Base-by-base conservation (phyloP, 2,797 vertebrate genomes). In the Schizothorax lantsangensis region DNA sequence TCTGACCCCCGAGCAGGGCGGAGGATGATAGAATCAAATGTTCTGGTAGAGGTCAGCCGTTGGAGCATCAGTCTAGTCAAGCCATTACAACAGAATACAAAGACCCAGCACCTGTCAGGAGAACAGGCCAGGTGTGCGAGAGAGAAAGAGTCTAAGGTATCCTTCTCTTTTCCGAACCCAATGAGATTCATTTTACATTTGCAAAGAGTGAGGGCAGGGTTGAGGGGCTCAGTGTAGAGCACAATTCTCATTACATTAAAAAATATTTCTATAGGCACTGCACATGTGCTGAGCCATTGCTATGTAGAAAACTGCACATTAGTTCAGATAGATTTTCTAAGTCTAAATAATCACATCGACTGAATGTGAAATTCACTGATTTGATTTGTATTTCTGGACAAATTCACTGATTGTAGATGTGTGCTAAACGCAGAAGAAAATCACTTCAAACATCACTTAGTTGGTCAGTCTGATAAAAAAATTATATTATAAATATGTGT, bases 21-120 rank as follows among this genome's bases (percentile, higher is more conserved):
- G 84, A 52, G 74, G 92, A 95, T 96, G 97, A 98, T 97, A 96
- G 96, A 97, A 97, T 97, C 97, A 97, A 96, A 96, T 95, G 95
- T 95, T 93, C 95, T 97, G 91, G 95, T 93, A 93, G 91, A 89
- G 93, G 96, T 97, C 94, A 95, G 95, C 95, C 95, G 95, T 94
- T 89, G 95, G 94, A 96, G 96, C 95, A 97, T 99, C 95, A 94
- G 95, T 98, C 96, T 96, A 90, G 94, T 94, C 93, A 91, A 94
- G 95, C 92, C 93, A 93, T 92, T 95, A 95, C 92, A 90, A 88
- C 87, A 75, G 88, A 93, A 85, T 85, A 78, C 49, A 84, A 87
- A 79, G 86, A 87, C 62, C 78, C 84, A 43, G 40, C 40, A 43
- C 40, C 40, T 43, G 40, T 43, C 40, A 92, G 90, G 86, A 93